Evolutionary conservation across 2,888 invertebrate genomes (phyloP), one percentile per base, ranked within the genome.

Genomic region (Sarcophaga subvicina): DNA sequence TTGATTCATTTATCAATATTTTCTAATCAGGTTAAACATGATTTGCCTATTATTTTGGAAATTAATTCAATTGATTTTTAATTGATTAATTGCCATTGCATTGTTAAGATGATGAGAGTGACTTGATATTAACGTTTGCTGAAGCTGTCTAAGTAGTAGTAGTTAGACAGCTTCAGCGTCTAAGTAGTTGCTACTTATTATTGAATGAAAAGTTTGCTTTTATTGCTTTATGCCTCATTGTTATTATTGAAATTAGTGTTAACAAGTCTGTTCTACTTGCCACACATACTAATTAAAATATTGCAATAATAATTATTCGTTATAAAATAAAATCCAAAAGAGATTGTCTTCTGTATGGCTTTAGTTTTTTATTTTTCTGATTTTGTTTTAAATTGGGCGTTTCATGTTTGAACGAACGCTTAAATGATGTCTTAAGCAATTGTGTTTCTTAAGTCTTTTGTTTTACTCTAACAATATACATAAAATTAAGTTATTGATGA

Each of bases 201-300:
- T 37, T 20, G 10, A 67, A 17, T 59, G 59, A 59, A 37, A 37
- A 17, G 6, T 59, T 59, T 14, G 4, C n/a, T 62, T 62, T 6
- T 62, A 62, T 62, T 62, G 11, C 0, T n/a, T 49, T 17, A 3
- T 62, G 59, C 59, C n/a, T 78, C 54, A 45, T 78, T 77, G 71
- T 78, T 78, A 72, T 69, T 83, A 77, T 66, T 70, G 25, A 25
- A 70, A 67, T 45, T 78, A 67, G 77, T 76, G 63, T 73, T 82
- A 83, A 73, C 73, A 80, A 75, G 45, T 70, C 54, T 54, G 83
- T 83, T 83, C 86, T 83, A 86, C 72, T 83, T 86, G 62, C 59
- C 22, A 77, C 72, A 59, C 60, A 72, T 49, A 72, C 71, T 80
- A 80, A 83, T 80, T 83, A 80, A 67, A 83, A 60, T 80, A 80